A percentile compares a stretch with the other conserved stretches of the same genome.
Evolutionary conservation across 1,140 invertebrate species (phyloP).

Genomic region (Drosophila pruinosa): DNA sequence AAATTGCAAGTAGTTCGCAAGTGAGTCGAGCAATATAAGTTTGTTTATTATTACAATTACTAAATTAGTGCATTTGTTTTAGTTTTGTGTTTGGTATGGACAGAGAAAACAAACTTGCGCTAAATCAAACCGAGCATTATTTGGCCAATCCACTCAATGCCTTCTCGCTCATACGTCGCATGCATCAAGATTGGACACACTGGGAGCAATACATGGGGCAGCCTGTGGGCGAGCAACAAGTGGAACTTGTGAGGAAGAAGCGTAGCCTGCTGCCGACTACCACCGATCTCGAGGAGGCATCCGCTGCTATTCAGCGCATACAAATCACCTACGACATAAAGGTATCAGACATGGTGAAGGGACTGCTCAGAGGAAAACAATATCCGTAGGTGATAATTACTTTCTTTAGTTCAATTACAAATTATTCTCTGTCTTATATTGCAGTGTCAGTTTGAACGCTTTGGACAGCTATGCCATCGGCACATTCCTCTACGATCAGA

Average conservation of each 20-base stretch:
- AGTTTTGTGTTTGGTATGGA: conserved; percentile 61
- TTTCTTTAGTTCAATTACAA: neutral
- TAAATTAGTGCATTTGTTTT: neutral
- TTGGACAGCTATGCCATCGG: conserved; percentile 59
- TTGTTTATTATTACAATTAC: neutral
- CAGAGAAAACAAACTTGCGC: conserved; percentile 90
- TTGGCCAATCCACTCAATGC: conserved; percentile 67
- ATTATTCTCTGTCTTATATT: neutral
- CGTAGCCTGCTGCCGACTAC: conserved; percentile 90
- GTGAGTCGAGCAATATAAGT: conserved; percentile 16
- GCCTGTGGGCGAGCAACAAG: conserved; percentile 72
- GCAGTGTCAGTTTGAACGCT: conserved; percentile 37
- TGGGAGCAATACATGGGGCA: conserved; percentile 62
- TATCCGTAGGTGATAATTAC: conserved; percentile 86
- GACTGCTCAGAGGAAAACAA: conserved; percentile 92
- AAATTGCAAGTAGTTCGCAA: conserved; percentile 58
- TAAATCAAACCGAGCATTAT: conserved; percentile 86
- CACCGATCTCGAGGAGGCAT: conserved; percentile 96
- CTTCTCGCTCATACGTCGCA: conserved; percentile 66
- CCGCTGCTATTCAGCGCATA: conserved; percentile 94
- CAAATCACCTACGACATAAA: conserved; percentile 97
- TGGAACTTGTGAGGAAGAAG: conserved; percentile 87
- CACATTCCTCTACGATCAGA: conserved; percentile 41
- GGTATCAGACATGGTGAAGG: conserved; percentile 92
- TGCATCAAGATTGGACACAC: conserved; percentile 64